Conservation (phyloP, 2,113 vertebrate genomes). For the Megalops atlanticus region DNA sequence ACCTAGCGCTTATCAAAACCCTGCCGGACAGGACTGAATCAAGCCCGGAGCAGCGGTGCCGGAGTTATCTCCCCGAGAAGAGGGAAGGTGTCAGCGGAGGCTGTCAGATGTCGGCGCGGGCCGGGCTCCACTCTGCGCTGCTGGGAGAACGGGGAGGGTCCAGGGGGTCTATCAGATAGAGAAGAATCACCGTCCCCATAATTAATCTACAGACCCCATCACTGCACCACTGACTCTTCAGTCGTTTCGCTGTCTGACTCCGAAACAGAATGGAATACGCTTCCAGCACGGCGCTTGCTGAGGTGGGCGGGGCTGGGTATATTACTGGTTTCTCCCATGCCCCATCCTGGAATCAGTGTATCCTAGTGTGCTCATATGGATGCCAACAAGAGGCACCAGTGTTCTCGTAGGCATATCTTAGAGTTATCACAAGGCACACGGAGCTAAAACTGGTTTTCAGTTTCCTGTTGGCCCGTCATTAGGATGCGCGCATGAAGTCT, state of each 20-base stretch:
- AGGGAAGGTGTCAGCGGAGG: conserved; percentile 18
- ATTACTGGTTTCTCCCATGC: neutral
- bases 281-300: too few species aligned
- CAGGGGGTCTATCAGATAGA: conserved; percentile 14
- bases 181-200: neutral
- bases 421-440: neutral
- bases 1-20: conserved; percentile 41
- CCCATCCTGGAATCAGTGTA: too few species aligned
- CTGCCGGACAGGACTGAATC: conserved; percentile 49
- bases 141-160: conserved; percentile 37
- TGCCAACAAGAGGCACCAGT: neutral
- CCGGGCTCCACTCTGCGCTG: conserved; percentile 28
- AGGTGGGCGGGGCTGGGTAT: too few species aligned
- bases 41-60: conserved; percentile 48
- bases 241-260: conserved; percentile 18
- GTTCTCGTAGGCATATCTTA: neutral
- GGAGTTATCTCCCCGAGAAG: conserved; percentile 42
- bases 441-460: conserved; percentile 16
- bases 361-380: neutral
- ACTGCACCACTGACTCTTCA: neutral
- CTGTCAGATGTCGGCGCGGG: conserved; percentile 34
- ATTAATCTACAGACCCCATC: neutral
- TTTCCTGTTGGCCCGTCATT: conserved; percentile 24
- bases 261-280: conserved; percentile 3
- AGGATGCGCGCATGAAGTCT: conserved; percentile 46